Evolutionary conservation across 2,113 vertebrate species (phyloP), one percentile per base, ranked within the genome.

Genomic region (Takifugu bimaculatus): DNA sequence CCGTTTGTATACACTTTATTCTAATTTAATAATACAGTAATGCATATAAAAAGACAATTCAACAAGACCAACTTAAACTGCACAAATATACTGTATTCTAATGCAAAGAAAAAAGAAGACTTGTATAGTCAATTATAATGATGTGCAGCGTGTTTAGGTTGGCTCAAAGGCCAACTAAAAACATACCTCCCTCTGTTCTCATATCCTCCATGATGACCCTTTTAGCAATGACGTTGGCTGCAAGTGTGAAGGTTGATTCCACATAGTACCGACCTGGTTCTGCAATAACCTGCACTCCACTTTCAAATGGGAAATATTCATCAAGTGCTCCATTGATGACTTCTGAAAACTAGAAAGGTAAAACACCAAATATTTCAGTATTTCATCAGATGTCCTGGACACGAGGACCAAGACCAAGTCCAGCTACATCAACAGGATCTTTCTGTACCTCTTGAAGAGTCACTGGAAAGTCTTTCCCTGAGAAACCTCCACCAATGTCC

Each of bases 221-320:
- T 81, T 95, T 98, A 26, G 93, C 93, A 57, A 96, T 94, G 66
- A 97, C 88, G 52, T 93, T 96, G 32, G 93, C 92, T 3, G 94
- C 93, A n/a, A 97, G 82, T 0, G 92, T 96, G 80, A 94, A 94
- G 0, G 93, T 93, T 6, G 94, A 94, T 1, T 94, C 92, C 39
- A 93, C 93, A 1, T 93, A 98, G 62, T 94, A 98, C 57, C 94
- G 90, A 47, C 95, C 94, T 0, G 94, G 95, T 69, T 98, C 95
- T 3, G 94, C 93, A 53, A 97, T 96, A 67, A 97, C 77, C 20
- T 64, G 79, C 70, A 96, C 84, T 32, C 92, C 91, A 20, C 83
- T 90, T 84, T 93, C 94, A 0, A 50, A 65, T 0, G 94, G 94
- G 35, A 97, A 98, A 39, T 93, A 94, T 71, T 93, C 92, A 68